Base-by-base conservation (phyloP, 2,888 invertebrate genomes). In the Athetis lepigone region DNA sequence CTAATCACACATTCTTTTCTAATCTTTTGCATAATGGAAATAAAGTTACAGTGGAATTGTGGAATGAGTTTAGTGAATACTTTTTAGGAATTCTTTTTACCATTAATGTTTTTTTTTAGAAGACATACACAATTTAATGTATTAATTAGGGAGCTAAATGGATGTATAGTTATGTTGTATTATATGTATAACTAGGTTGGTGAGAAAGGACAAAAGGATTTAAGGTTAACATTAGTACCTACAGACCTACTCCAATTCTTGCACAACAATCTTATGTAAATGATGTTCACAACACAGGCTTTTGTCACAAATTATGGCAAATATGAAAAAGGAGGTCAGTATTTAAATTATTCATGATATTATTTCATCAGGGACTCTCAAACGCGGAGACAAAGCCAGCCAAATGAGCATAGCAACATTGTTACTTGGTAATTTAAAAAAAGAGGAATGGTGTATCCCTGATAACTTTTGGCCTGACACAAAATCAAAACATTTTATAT, bases 1-100 rank as follows among this genome's bases (percentile, higher is more conserved):
- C 9, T 42, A 54, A 63, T 29, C 23, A 21, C 13, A 37, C 18
- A 33, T 67, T 49, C 29, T 45, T 46, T 47, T 43, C 13, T 13
- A n/a, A 27, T 5, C 2, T 29, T 57, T 40, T 18, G 8, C 36
- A 40, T 54, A 25, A 33, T 25, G 16, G 18, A 52, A 29, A 13
- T 40, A 9, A 11, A 27, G 33, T 40, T 11, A 29, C 4, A 13
- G 18, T 13, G 6, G 8, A 27, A 29, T 18, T 8, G n/a, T n/a
- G n/a, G n/a, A n/a, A n/a, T n/a, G 8, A 46, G 23, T 47, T 27
- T 11, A n/a, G 13, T 49, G 0, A 19, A 18, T 13, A 33, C 29
- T 2, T 29, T 25, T 37, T 52, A 29, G 29, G 2, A 23, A 8
- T n/a, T 1, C 2, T 7, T 4, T 37, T 1, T n/a, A 16, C n/a